phyloP scores from a whole-genome alignment of 2,888 invertebrate species.

The Argyresthia albistria region DNA sequence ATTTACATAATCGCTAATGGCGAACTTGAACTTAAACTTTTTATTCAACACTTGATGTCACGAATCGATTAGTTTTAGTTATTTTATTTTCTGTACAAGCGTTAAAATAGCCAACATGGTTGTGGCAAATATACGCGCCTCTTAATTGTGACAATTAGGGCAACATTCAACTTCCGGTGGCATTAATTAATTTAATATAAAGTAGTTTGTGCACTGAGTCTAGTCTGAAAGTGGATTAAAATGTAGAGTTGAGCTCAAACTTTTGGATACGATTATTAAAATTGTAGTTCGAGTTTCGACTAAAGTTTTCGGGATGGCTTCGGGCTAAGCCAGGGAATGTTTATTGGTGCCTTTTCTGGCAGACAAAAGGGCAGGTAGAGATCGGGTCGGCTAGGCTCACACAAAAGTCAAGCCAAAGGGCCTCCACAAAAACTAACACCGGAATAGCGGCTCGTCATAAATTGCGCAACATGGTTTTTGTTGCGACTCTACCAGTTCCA shows the following conservation, averaged over 20 bases:
- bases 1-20: no score
- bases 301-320: no score
- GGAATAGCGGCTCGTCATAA: constrained; percentile 2
- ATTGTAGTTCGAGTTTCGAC: no score
- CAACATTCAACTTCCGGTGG: constrained; percentile 10
- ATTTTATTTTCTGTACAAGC: no score
- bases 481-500: no score
- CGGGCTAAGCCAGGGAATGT: neutral
- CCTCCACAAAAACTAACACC: neutral
- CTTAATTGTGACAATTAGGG: constrained; percentile 28
- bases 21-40: no score
- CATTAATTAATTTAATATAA: neutral
- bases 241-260: no score
- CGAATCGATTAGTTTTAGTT: constrained; percentile 10
- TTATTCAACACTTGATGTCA: neutral
- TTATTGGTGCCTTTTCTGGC: constrained; percentile 17
- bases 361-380: constrained; percentile 7
- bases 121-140: neutral
- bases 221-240: no score
- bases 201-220: no score
- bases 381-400: constrained; percentile 10
- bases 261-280: no score
- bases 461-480: neutral
- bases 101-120: neutral
- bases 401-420: constrained; percentile 5